Percentiles rank a stretch among this genome's conserved stretches.
Conservation (phyloP, 2,113 vertebrate species). For the Pardalotus punctatus region DNA sequence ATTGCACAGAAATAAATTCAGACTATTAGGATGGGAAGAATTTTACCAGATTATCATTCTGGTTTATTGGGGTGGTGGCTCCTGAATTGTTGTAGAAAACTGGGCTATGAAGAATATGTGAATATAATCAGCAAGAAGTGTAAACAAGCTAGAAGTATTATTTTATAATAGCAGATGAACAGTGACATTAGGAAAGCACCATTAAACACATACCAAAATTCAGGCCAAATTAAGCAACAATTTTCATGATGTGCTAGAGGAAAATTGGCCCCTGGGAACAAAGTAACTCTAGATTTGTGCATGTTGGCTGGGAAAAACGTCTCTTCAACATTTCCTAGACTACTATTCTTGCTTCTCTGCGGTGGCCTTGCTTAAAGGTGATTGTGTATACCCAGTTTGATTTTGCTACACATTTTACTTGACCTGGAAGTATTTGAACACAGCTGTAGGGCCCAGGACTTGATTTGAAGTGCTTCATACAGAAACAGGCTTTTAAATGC, state of each 20-base stretch:
- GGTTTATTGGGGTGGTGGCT: not conserved
- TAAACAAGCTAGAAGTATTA: not conserved
- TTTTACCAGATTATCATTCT: not conserved
- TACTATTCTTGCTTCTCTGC: not conserved
- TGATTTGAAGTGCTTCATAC: not conserved
- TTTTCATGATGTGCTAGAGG: not conserved
- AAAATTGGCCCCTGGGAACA: not conserved
- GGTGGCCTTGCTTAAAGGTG: not conserved
- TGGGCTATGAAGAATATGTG: not conserved
- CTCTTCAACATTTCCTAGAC: not conserved
- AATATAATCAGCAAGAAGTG: not conserved
- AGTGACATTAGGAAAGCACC: not conserved
- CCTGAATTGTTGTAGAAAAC: not conserved
- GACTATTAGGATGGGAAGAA: not conserved
- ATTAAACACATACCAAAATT: not conserved
- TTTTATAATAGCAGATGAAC: not conserved
- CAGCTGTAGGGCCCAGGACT: not conserved
- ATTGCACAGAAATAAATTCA: not conserved
- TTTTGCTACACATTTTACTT: not conserved
- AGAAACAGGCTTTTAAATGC: not conserved
- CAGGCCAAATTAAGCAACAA: not conserved
- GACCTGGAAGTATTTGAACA: not conserved
- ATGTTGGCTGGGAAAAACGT: not conserved
- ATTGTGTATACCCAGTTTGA: not conserved
- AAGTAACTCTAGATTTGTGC: not conserved